A percentile compares a stretch with the other conserved stretches of the same genome.
These are phyloP conservation scores for Nymphalis urticae DNA, from an alignment of 2,888 invertebrate species.

Conservation along the genomic window DNA sequence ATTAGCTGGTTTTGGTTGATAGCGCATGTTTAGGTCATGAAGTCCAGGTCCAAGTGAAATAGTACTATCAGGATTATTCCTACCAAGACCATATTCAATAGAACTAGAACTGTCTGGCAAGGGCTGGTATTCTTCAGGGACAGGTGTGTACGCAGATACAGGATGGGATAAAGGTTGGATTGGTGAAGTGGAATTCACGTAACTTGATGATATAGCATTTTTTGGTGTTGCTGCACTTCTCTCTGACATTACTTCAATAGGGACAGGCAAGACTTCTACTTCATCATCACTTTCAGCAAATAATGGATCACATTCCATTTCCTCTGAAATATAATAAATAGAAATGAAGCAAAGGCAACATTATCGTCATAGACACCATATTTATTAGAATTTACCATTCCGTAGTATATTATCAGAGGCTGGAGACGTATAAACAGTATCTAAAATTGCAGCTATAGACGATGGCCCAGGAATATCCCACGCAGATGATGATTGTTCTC, in stretches of 20 bases:
- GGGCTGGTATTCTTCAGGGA: slow-evolving; percentile 76
- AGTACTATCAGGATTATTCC: slow-evolving; percentile 52
- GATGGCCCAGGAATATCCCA: slow-evolving; percentile 77
- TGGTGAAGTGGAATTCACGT: slow-evolving; percentile 65
- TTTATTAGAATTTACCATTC: slow-evolving; percentile 55
- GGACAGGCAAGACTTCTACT: slow-evolving; percentile 69
- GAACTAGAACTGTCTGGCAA: slow-evolving; percentile 73
- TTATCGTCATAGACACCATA: slow-evolving; percentile 1
- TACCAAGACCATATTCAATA: slow-evolving; percentile 58
- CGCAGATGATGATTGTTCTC: slow-evolving; percentile 63
- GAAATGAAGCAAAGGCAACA: slow-evolving; percentile 2
- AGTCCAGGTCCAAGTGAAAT: slow-evolving; percentile 50
- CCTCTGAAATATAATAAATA: slow-evolving; percentile 62
- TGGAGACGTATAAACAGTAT: slow-evolving; percentile 83
- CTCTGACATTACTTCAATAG: slow-evolving; percentile 49
- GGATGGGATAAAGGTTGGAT: slow-evolving; percentile 60
- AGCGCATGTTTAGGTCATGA: slow-evolving; percentile 64
- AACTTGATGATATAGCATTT: slow-evolving; percentile 65
- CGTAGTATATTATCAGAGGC: slow-evolving; percentile 66
- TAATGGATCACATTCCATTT: slow-evolving; percentile 84
- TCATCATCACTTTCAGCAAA: slow-evolving; percentile 85
- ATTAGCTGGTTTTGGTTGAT: slow-evolving; percentile 64
- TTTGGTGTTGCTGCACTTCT: slow-evolving; percentile 47
- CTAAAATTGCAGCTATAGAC: slow-evolving; percentile 83
- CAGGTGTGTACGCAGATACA: slow-evolving; percentile 65